A percentile compares a stretch with the other conserved stretches of the same genome.
phyloP scores from a whole-genome alignment of 1,140 invertebrate species.

The Drosophila murphyi region DNA sequence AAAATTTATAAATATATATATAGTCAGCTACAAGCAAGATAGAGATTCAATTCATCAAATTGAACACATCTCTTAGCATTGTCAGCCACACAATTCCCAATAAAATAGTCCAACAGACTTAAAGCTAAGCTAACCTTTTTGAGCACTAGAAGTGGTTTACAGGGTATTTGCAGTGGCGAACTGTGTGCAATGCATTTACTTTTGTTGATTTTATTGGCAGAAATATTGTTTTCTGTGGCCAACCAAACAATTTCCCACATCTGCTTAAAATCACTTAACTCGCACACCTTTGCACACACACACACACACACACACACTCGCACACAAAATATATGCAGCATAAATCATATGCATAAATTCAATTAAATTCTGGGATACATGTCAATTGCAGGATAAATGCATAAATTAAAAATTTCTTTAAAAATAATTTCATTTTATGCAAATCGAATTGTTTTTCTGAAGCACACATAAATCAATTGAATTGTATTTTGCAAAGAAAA shows the following conservation, averaged over 20 bases:
- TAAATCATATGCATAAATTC: constrained; percentile 46
- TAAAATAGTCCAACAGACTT: no score
- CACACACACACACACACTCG: constrained; percentile 4
- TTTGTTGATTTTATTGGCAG: neutral
- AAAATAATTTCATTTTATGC: constrained; percentile 1
- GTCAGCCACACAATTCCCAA: no score
- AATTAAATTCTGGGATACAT: constrained; percentile 32
- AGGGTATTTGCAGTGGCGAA: neutral
- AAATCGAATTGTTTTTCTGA: neutral
- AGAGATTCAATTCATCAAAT: no score
- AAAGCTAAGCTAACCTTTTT: no score
- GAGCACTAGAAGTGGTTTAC: no score
- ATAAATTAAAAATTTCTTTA: neutral
- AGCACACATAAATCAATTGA: no score
- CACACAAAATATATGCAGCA: constrained; percentile 10
- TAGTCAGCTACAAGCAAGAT: no score
- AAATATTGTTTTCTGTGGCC: constrained; percentile 1
- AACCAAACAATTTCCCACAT: constrained; percentile 14
- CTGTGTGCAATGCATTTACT: neutral
- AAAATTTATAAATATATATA: no score
- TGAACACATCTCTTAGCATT: no score
- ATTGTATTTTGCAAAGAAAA: no score
- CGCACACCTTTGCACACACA: constrained; percentile 13
- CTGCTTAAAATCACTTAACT: constrained; percentile 28
- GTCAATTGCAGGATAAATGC: constrained; percentile 3